Base-by-base conservation (phyloP, 92 coral and sea anemone species). In the Nematostella vectensis region DNA sequence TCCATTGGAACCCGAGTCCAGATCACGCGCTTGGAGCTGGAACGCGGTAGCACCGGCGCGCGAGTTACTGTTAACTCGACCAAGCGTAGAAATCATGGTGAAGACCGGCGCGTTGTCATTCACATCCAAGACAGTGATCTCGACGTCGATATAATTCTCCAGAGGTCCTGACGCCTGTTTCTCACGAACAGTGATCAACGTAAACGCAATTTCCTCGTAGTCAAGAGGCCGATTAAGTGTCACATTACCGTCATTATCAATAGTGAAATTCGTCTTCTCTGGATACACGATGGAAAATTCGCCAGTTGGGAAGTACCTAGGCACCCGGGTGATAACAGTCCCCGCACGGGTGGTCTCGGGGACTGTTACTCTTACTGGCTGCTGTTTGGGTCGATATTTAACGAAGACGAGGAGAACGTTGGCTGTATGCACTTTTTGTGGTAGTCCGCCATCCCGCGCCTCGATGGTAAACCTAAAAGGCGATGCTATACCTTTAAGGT, bases 301-400 rank as follows among this genome's bases (percentile, higher is more conserved):
- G 1, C 97, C 95, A 18, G 81, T 83, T 0, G 95, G 95, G 59
- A 85, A 89, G 43, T 77, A 79, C 30, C 84, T 82, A 1, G 97
- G 91, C 0, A 89, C 94, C 71, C 57, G 62, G 12, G 88, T 68
- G 25, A 78, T 53, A 47, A 65, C 61, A 25, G 74, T 85, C 4
- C 85, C 88, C 3, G 77, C 79, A 18, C 69, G 78, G 4, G 65
- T 48, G 54, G 69, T 78, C 51, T 89, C 97, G 31, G 74, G 80
- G 2, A 89, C 78, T 40, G 66, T 70, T 18, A 75, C 97, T 48
- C 97, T 56, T 13, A 89, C 83, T 11, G 97, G 97, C 50, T 89
- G 95, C 61, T 89, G 95, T 47, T 77, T 76, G 31, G 84, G 80
- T 47, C 97, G 77, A 56, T 85, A 85, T 28, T 52, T 72, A 6